Base-by-base conservation (phyloP, 64 coral and sea anemone species). In the Montipora sp. region DNA sequence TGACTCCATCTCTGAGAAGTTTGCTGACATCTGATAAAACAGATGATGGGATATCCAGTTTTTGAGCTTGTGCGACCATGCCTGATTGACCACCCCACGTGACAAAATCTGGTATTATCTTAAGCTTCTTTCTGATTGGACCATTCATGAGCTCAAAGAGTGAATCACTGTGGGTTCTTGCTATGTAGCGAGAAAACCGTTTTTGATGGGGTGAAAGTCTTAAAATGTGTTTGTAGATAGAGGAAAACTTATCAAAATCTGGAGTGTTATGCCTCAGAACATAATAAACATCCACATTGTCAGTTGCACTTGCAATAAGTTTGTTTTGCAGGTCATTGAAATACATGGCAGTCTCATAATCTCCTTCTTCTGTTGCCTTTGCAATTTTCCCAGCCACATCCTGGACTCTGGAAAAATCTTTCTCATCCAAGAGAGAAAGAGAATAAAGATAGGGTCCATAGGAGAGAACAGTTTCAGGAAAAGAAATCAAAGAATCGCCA, bases 81-180 rank as follows among this genome's bases (percentile, higher is more conserved):
- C 27, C 60, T 20, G 96, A 95, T 50, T 98, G 96, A 14, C 83
- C 89, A 75, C 96, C 91, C 96, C 96, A 98, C 10, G 59, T 93
- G 55, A 98, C 96, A 69, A 91, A 61, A 65, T 90, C 88, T 47
- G 96, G 96, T 81, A 98, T 98, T 46, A 98, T 91, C 9, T 93
- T 94, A 53, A 98, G 96, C 84, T 98, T 98, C 18, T 98, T 94
- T 79, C 94, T 98, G 82, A 98, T 95, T 93, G 96, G 96, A 10
- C 96, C 96, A 91, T 98, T 98, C 96, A 98, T 98, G 78, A 98
- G 91, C 0, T 90, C 59, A 49, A 69, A 71, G 5, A 98, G 83
- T 3, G 90, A 48, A 60, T 93, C 65, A 63, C 77, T 45, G 7
- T 95, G 75, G 1, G 90, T 89, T 46, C 94, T 87, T 66, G 88